Evolutionary conservation across 2,888 invertebrate species (phyloP).

Genomic region (Pyrochroa serraticornis): DNA sequence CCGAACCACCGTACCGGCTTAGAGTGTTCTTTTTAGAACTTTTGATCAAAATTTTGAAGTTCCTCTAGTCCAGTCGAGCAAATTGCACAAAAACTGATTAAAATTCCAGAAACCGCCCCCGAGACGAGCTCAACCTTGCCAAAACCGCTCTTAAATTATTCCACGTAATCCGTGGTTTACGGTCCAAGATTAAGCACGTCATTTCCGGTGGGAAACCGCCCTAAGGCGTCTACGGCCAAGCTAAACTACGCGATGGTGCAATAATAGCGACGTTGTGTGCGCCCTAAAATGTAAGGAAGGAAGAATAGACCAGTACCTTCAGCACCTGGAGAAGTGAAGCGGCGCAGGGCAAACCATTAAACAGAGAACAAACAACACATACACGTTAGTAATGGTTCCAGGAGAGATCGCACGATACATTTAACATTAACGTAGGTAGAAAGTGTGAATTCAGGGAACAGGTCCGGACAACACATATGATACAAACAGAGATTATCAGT

Average conservation of each 20-base stretch:
- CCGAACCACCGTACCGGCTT: too few relatives aligned
- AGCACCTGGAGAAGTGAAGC: constrained; percentile 61
- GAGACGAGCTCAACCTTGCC: too few relatives aligned
- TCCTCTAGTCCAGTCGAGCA: too few relatives aligned
- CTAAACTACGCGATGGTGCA: constrained; percentile 2
- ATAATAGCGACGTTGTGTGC: not conserved
- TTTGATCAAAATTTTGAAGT: too few relatives aligned
- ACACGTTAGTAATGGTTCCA: constrained; percentile 54
- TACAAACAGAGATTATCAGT: not conserved
- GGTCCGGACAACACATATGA: not conserved
- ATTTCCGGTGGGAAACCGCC: too few relatives aligned
- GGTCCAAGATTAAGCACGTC: too few relatives aligned
- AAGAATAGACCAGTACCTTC: constrained; percentile 57
- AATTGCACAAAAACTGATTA: too few relatives aligned
- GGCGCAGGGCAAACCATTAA: constrained; percentile 57
- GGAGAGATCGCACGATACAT: constrained; percentile 33
- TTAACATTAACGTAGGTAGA: constrained; percentile 29
- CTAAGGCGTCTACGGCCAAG: too few relatives aligned
- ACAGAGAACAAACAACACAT: constrained; percentile 59
- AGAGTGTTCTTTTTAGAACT: too few relatives aligned
- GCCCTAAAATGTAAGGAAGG: constrained; percentile 36
- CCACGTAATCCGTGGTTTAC: too few relatives aligned
- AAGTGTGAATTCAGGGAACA: constrained; percentile 9
- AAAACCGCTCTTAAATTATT: too few relatives aligned
- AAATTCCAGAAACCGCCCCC: too few relatives aligned